phyloP scores from a whole-genome alignment of 1,140 invertebrate species.

The Bombyx mori region ASM3026992v2 NC_085107.1:6631501-6632000 shows the following conservation, averaged over 20 bases:
- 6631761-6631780: conserved; percentile 54
- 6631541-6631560: conserved; percentile 5
- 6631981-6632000: conserved; percentile 12
- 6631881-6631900: conserved; percentile 41
- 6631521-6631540: neutral
- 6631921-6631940: neutral
- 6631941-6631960: conserved; percentile 6
- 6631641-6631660: neutral
- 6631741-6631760: conserved; percentile 56
- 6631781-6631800: conserved; percentile 55
- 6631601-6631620: conserved; percentile 4
- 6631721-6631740: conserved; percentile 50
- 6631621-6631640: conserved; percentile 8
- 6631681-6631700: neutral
- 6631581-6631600: neutral
- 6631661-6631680: conserved; percentile 1
- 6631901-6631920: conserved; percentile 33
- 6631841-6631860: conserved; percentile 61
- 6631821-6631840: conserved; percentile 51
- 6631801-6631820: conserved; percentile 50
- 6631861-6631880: conserved; percentile 38
- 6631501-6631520: neutral
- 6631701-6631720: conserved; percentile 25
- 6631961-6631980: conserved; percentile 21
- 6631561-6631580: conserved; percentile 5